Evolutionary conservation across 2,888 invertebrate species (phyloP).

Genomic region (Ophraella communa): DNA sequence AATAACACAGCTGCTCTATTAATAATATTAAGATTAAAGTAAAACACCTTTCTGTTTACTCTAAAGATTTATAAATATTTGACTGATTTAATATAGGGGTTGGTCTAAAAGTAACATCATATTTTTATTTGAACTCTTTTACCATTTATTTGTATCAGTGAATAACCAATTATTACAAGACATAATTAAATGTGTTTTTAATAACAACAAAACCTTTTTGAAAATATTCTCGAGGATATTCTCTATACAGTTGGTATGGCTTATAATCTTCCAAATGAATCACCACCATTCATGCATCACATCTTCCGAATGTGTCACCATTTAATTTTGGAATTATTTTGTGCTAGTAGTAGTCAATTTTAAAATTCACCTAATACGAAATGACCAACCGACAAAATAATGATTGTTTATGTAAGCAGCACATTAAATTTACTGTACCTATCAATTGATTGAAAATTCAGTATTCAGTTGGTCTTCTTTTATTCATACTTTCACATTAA

Average conservation of each 20-base stretch:
- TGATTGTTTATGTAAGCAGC: neutral
- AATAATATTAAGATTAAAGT: too few species aligned
- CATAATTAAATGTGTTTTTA: too few species aligned
- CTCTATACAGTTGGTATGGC: neutral
- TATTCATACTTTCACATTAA: neutral
- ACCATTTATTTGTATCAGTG: too few species aligned
- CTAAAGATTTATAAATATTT: too few species aligned
- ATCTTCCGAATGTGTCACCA: neutral
- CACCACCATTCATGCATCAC: neutral
- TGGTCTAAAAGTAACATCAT: too few species aligned
- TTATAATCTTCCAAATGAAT: neutral
- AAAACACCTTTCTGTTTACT: too few species aligned
- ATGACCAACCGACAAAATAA: neutral
- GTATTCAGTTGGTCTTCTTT: slow-evolving; percentile 1
- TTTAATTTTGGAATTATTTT: neutral
- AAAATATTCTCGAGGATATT: too few species aligned
- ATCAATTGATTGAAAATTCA: neutral
- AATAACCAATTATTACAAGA: too few species aligned
- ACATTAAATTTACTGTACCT: neutral
- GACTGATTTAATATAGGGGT: too few species aligned
- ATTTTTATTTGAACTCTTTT: too few species aligned
- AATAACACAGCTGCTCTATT: too few species aligned
- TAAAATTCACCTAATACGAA: neutral
- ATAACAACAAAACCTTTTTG: too few species aligned
- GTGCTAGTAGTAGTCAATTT: neutral